Evolutionary conservation across 2,888 invertebrate genomes (phyloP), one percentile per base, ranked within the genome.

Genomic region (Agrotis segetum): DNA sequence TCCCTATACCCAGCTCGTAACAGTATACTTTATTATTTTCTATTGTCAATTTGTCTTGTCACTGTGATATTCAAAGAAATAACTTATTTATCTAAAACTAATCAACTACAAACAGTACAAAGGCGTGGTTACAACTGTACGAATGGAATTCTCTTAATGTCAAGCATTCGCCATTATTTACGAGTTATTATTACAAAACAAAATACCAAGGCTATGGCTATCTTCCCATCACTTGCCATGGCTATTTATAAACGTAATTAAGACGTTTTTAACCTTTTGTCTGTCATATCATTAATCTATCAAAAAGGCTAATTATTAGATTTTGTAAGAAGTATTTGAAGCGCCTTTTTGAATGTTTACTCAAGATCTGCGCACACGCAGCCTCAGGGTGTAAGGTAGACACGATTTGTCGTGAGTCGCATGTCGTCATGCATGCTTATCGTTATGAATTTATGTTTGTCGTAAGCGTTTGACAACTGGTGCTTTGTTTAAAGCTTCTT

Each of bases 341-440:
- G 60, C 66, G 17, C 61, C 44, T 49, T 65, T 69, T 70, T 53
- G 14, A 50, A 67, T 71, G 44, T 81, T 81, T 67, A 52, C 78
- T 52, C 52, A 64, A 67, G 55, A 52, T 46, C 24, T 24, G 34
- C 21, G 29, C 40, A 53, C 13, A 56, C 56, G 61, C 46, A 52
- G 81, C 77, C 77, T 49, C 59, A 14, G 81, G 81, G 53, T 47
- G 49, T 53, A 53, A 14, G 21, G 60, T 29, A 62, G 21, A 69
- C 78, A 78, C 78, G 78, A 76, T 66, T 76, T 52, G 59, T 81
- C 78, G 81, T 78, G 78, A 76, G 71, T 59, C 46, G 17, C 19
- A 40, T 81, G 77, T 81, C 78, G 70, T 76, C 81, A 65, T 62
- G 46, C 29, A 56, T 63, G 61, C 69, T 65, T 76, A 76, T 62